phyloP scores from a whole-genome alignment of 2,113 vertebrate species.

The Sceloporus tristichus region DNA sequence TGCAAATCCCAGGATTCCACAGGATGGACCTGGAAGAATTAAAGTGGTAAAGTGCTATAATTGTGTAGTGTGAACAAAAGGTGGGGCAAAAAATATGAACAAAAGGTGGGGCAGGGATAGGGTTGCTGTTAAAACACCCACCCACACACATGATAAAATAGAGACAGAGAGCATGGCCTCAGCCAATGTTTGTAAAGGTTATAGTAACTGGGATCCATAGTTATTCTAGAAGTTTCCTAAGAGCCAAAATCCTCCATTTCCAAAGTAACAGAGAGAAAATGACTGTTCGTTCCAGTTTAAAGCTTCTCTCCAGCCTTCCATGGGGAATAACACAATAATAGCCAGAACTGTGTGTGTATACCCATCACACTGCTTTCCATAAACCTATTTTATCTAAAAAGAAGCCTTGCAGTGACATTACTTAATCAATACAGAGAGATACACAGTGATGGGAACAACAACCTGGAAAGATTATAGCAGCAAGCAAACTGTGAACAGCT shows the following conservation, averaged over 20 bases:
- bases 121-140: neutral
- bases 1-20: no score
- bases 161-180: neutral
- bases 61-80: no score
- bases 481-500: conserved; percentile 32
- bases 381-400: conserved; percentile 41
- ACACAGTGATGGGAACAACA: conserved; percentile 5
- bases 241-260: neutral
- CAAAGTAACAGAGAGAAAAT: neutral
- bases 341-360: neutral
- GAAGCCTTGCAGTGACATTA: conserved; percentile 45
- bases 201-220: neutral
- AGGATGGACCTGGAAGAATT: no score
- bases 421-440: conserved; percentile 51
- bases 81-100: neutral
- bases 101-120: neutral
- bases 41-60: no score
- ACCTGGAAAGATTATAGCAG: conserved; percentile 40
- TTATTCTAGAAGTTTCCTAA: neutral
- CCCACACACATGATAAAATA: neutral
- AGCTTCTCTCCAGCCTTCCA: neutral
- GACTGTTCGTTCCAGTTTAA: conserved; percentile 16
- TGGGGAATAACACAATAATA: conserved; percentile 7
- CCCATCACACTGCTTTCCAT: neutral
- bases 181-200: neutral